Base-by-base conservation (phyloP, 2,888 invertebrate genomes). In the Nomada lathburiana region DNA sequence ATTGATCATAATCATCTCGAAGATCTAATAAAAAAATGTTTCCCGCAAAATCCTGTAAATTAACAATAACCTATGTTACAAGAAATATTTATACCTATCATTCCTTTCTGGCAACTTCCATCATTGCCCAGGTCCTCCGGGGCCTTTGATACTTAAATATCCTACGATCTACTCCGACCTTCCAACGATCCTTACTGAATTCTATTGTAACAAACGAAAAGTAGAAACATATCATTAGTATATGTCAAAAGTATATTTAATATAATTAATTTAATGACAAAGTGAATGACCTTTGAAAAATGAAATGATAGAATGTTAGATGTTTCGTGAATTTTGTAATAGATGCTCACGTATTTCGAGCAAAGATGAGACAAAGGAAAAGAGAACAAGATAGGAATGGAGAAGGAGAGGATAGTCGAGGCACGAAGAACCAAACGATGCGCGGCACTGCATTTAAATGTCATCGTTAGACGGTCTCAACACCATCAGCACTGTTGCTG, bases 361-460 rank as follows among this genome's bases (percentile, higher is more conserved):
- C 53, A 53, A 69, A 50, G 26, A 57, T 26, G 78, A 72, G 64
- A n/a, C 62, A 55, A 47, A 52, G 69, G 50, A 55, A 18, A 69
- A 57, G 71, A 70, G 65, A 72, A 63, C 76, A 60, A 52, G 59
- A 57, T 44, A 53, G 29, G 11, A 20, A 53, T 36, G 53, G 50
- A 50, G 75, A 26, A 42, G 62, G 68, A 64, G 82, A 47, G 84
- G 74, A 82, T 72, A 85, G 82, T 78, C 84, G 82, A 83, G 86
- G 89, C 87, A 88, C 89, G 90, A 88, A 90, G 89, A 89, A 92
- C 90, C 92, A 92, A 93, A 93, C 93, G 92, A 92, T 87, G 92
- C 92, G 92, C 92, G 91, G 92, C 91, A 93, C 93, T 93, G 93
- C 94, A 94, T 94, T 94, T 94, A 94, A 94, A 94, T 94, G 93